Percentiles rank a stretch among this genome's conserved stretches.
Evolutionary conservation across 2,888 invertebrate species (phyloP).

Genomic region (Dasysyrphus tricinctus): DNA sequence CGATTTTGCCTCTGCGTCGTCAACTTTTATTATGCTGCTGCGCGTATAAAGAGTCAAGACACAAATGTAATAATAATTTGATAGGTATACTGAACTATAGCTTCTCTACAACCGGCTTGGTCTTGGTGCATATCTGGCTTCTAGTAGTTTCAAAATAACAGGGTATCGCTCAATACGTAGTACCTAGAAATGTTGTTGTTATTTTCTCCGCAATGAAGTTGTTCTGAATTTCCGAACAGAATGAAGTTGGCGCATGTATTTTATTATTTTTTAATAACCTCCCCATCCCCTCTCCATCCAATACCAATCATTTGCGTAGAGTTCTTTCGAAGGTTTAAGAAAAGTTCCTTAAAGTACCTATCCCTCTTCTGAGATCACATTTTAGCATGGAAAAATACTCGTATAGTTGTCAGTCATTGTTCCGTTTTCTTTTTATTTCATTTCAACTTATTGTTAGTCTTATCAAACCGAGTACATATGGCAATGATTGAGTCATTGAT

Average conservation of each 20-base stretch:
- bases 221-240: slow-evolving; percentile 46
- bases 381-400: slow-evolving; percentile 27
- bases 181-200: slow-evolving; percentile 21
- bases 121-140: slow-evolving; percentile 14
- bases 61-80: slow-evolving; percentile 71
- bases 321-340: neutral
- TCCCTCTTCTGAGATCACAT: slow-evolving; percentile 11
- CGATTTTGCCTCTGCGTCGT: slow-evolving; percentile 69
- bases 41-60: slow-evolving; percentile 54
- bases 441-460: slow-evolving; percentile 1
- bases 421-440: neutral
- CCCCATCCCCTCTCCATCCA: neutral
- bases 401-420: slow-evolving; percentile 28
- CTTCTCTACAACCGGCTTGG: slow-evolving; percentile 47
- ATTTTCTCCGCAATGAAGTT: slow-evolving; percentile 54
- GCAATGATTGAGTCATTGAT: slow-evolving; percentile 59
- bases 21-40: slow-evolving; percentile 65
- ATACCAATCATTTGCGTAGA: neutral
- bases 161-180: slow-evolving; percentile 21
- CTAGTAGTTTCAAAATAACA: slow-evolving; percentile 35
- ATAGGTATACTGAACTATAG: slow-evolving; percentile 40
- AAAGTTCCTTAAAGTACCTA: slow-evolving; percentile 12
- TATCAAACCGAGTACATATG: slow-evolving; percentile 45
- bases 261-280: slow-evolving; percentile 16
- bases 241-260: slow-evolving; percentile 60